Base-by-base conservation (phyloP, 2,797 vertebrate genomes). In the Tragelaphus oryx region DNA sequence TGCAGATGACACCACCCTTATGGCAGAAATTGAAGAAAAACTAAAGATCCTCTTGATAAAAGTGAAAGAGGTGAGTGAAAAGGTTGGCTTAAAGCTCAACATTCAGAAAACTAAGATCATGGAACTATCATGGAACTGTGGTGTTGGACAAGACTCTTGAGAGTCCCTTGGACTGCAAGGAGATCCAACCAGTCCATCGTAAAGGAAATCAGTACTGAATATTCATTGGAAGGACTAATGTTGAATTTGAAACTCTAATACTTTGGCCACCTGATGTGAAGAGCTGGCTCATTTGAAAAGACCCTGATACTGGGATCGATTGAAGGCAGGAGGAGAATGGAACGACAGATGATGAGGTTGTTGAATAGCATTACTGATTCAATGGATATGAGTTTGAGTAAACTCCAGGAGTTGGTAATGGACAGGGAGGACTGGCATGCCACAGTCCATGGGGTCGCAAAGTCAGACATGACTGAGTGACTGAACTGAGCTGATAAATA, bases 401-500 rank as follows among this genome's bases (percentile, higher is more conserved):
- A 68, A 68, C 62, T 18, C 33, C 33, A 68, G 18, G n/a, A 68
- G 62, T 37, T 37, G 18, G 5, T 68, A 18, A 22, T 68, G 9
- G 33, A 37, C 33, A 37, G 33, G 2, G 18, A 37, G 9, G 62
- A 5, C 62, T 37, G 62, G 62, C 0, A 10, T 37, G 62, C 33
- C 1, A 1, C 18, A 37, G 4, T 68, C 33, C 65, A 22, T 37
- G 18, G 18, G 9, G 5, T 37, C 0, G 0, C 18, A 68, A n/a
- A 37, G 18, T 68, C 65, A 68, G 65, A 37, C 33, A 68, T 68
- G 33, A 12, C 18, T 68, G 18, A 68, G 5, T 0, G 18, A 10
- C 65, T 37, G 65, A 68, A 68, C 65, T 68, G 18, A 37, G 37
- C n/a, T 84, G 48, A 75, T 95, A 85, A 93, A 92, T 87, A 95